phyloP scores from a whole-genome alignment of 35 echinoderm and acorn worm genomes.

The Apostichopus californicus region DNA sequence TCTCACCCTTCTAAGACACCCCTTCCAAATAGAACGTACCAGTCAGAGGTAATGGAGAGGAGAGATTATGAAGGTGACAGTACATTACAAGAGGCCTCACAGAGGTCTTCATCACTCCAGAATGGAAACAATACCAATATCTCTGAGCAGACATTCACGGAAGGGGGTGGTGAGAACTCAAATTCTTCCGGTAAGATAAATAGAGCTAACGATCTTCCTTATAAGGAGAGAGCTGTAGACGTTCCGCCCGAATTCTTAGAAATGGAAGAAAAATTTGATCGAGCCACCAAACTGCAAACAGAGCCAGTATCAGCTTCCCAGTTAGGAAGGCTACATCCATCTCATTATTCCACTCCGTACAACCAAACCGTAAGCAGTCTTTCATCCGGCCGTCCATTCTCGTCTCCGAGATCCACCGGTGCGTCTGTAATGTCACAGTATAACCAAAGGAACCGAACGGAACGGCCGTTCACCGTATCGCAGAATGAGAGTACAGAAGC shows the following conservation, averaged over 20 bases:
- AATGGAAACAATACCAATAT: background rate
- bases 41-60: background rate
- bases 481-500: background rate
- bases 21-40: background rate
- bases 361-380: background rate
- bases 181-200: background rate
- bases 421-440: background rate
- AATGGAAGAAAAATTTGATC: background rate
- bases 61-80: background rate
- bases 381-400: constrained; percentile 36
- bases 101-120: background rate
- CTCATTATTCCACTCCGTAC: constrained; percentile 33
- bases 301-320: background rate
- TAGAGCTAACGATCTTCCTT: background rate
- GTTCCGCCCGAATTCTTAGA: constrained; percentile 27
- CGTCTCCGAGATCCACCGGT: background rate
- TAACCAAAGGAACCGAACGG: background rate
- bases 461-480: background rate
- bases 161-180: background rate
- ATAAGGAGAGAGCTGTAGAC: constrained; percentile 40
- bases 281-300: background rate
- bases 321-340: background rate
- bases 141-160: background rate
- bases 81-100: background rate
- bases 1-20: background rate